These are phyloP conservation scores for Microchirus variegatus DNA, from an alignment of 2,797 vertebrate species.

Conservation along the genomic window DNA sequence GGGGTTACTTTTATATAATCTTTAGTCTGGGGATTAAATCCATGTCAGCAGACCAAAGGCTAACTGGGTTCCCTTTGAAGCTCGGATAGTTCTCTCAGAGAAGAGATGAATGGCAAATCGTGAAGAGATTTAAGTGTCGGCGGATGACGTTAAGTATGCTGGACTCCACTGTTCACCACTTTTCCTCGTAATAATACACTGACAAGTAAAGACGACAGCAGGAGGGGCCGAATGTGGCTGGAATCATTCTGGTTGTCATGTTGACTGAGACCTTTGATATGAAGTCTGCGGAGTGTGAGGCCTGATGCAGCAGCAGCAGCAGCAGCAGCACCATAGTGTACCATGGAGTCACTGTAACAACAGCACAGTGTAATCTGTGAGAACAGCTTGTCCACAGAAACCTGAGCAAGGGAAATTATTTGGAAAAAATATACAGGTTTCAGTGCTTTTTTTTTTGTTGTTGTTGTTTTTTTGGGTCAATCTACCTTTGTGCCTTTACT, in stretches of 20 bases:
- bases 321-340: constrained; percentile 18
- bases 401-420: constrained; percentile 12
- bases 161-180: constrained; percentile 32
- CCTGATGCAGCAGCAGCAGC: constrained; percentile 25
- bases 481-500: no score
- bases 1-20: constrained; percentile 57
- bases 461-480: no score
- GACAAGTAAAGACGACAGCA: constrained; percentile 51
- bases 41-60: constrained; percentile 71
- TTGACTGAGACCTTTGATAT: constrained; percentile 49
- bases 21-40: constrained; percentile 72
- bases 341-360: neutral
- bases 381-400: constrained; percentile 17
- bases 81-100: constrained; percentile 64
- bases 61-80: constrained; percentile 69
- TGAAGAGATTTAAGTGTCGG: constrained; percentile 56
- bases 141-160: constrained; percentile 62
- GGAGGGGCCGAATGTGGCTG: constrained; percentile 32
- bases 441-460: no score
- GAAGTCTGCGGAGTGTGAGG: constrained; percentile 25
- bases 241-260: constrained; percentile 39
- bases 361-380: neutral
- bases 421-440: no score
- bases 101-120: constrained; percentile 66
- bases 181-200: constrained; percentile 43